Conservation (phyloP, 2,797 vertebrate species). For the Scleropages formosus region DNA sequence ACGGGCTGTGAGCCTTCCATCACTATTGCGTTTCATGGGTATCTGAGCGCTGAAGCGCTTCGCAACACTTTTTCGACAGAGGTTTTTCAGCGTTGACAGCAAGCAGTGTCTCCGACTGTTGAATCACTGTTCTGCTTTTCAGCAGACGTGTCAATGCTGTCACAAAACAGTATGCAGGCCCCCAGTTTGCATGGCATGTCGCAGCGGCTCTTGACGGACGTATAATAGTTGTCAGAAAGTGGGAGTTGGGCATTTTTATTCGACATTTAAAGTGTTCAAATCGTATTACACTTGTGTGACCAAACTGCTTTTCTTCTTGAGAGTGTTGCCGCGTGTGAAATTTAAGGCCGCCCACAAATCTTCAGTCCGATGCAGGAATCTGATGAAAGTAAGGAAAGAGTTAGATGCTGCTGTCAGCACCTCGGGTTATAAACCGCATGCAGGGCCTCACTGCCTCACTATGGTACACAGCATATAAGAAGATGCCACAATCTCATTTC, state of each 20-base stretch:
- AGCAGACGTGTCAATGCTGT: slow-evolving; percentile 14
- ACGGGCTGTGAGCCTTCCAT: not conserved
- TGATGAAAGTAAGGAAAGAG: not conserved
- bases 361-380: slow-evolving; percentile 1
- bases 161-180: not conserved
- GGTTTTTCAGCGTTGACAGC: not conserved
- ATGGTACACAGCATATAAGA: not conserved
- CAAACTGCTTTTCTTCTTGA: not conserved
- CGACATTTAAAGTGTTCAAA: slow-evolving; percentile 16
- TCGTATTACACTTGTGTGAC: slow-evolving; percentile 14
- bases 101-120: slow-evolving; percentile 13
- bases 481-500: not conserved
- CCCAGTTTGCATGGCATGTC: slow-evolving; percentile 7
- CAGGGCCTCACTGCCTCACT: not conserved
- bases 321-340: slow-evolving; percentile 5
- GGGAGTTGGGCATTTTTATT: not conserved
- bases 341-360: slow-evolving; percentile 9
- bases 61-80: slow-evolving; percentile 2
- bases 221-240: slow-evolving; percentile 21
- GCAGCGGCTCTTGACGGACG: slow-evolving; percentile 9
- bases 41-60: not conserved
- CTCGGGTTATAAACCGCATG: not conserved
- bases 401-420: not conserved
- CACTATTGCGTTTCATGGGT: slow-evolving; percentile 6
- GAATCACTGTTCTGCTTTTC: slow-evolving; percentile 13